These are phyloP conservation scores for Tragelaphus oryx DNA, from an alignment of 2,797 vertebrate species.

Conservation along the genomic window DNA sequence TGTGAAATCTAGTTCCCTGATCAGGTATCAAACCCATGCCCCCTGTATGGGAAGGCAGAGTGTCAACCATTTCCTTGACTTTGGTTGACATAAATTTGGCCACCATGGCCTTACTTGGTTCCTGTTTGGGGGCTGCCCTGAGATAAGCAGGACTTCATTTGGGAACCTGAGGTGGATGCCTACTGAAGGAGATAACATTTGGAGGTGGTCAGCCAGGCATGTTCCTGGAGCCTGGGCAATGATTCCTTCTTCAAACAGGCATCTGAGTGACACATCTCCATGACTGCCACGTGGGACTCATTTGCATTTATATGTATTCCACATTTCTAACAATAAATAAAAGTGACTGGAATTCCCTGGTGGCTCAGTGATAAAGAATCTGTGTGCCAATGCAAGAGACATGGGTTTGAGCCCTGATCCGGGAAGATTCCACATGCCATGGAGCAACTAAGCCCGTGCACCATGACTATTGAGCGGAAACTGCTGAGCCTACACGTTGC, in stretches of 20 bases:
- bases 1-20: not conserved
- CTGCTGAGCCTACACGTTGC: not conserved
- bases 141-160: not conserved
- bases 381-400: not conserved
- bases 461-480: not conserved
- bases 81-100: not conserved
- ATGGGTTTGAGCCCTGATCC: not conserved
- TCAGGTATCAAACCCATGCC: not conserved
- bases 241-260: not conserved
- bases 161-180: not conserved
- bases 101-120: not conserved
- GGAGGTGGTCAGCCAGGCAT: not conserved
- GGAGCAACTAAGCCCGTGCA: rapidly evolving
- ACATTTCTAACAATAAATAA: not conserved
- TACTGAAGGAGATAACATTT: not conserved
- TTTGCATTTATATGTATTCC: not conserved
- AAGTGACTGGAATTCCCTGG: not conserved
- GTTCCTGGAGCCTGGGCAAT: not conserved
- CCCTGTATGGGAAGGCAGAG: not conserved
- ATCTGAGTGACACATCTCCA: not conserved
- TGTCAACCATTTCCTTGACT: not conserved
- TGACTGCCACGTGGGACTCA: not conserved
- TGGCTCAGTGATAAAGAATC: not conserved
- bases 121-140: too few relatives aligned
- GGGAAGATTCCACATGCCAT: not conserved